Conservation (phyloP, 2,888 invertebrate species). For the Agapostemon virescens region DNA sequence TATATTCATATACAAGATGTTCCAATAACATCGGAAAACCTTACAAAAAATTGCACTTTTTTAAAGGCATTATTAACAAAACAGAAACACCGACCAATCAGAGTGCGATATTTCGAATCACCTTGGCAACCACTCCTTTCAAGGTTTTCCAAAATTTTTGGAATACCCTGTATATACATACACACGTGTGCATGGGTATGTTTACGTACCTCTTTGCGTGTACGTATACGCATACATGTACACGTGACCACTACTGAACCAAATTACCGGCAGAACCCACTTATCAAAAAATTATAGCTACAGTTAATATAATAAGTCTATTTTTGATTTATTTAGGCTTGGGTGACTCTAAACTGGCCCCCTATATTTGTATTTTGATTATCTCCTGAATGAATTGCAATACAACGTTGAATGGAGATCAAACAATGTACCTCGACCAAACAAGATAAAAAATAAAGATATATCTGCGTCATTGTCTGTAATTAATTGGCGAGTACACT, state of each 20-base stretch:
- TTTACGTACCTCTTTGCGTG: neutral
- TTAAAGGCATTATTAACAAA: too few species aligned
- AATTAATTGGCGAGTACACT: conserved; percentile 4
- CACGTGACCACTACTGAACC: conserved; percentile 69
- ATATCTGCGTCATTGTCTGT: conserved; percentile 12
- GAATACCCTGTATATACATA: neutral
- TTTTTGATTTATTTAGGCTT: conserved; percentile 80
- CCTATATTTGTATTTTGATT: conserved; percentile 74
- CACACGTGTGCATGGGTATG: neutral
- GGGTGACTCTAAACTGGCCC: conserved; percentile 76
- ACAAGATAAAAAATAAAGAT: conserved; percentile 11
- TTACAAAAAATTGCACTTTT: too few species aligned
- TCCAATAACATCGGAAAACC: too few species aligned
- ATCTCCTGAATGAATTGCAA: conserved; percentile 59
- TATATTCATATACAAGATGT: neutral
- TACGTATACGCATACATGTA: neutral
- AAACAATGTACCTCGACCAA: neutral
- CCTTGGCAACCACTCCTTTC: too few species aligned
- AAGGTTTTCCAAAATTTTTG: too few species aligned
- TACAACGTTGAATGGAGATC: conserved; percentile 36
- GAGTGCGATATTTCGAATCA: too few species aligned
- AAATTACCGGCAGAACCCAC: conserved; percentile 77
- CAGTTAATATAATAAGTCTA: conserved; percentile 76
- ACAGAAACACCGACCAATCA: too few species aligned
- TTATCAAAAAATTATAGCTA: conserved; percentile 73